These are phyloP conservation scores for Strigops habroptila DNA, from an alignment of 2,113 vertebrate species.

Conservation along the genomic window DNA sequence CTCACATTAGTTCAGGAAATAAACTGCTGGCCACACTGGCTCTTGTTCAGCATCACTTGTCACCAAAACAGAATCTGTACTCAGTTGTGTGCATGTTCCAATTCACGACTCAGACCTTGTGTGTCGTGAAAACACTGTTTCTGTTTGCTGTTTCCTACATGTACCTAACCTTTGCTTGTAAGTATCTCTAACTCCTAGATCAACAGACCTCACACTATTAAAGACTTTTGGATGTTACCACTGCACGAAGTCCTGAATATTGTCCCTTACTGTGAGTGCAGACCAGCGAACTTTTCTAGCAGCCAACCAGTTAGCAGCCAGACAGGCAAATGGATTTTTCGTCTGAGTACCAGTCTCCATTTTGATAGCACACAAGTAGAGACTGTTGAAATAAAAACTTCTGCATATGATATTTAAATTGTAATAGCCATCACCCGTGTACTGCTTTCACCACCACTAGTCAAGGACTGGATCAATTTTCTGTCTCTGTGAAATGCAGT, in stretches of 20 bases:
- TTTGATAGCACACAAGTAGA: neutral
- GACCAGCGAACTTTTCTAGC: neutral
- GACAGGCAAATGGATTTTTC: neutral
- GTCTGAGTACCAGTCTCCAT: neutral
- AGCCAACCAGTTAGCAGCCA: neutral
- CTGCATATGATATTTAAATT: neutral
- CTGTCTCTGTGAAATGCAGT: neutral
- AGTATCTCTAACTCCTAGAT: neutral
- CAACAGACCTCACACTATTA: neutral
- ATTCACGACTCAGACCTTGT: neutral
- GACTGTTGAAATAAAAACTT: neutral
- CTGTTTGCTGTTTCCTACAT: neutral
- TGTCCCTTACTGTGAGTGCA: neutral
- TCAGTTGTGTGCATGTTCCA: neutral
- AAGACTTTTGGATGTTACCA: neutral
- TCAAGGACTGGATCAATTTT: slow-evolving; percentile 1
- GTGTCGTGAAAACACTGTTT: neutral
- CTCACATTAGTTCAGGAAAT: slow-evolving; percentile 32
- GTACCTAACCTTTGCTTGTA: neutral
- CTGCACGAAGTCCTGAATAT: neutral
- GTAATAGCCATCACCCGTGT: neutral
- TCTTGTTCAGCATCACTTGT: neutral
- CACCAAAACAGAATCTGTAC: neutral
- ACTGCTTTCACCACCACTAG: neutral
- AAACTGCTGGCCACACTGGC: neutral